phyloP scores from a whole-genome alignment of 2,797 vertebrate species.

The Cygnus olor region DNA sequence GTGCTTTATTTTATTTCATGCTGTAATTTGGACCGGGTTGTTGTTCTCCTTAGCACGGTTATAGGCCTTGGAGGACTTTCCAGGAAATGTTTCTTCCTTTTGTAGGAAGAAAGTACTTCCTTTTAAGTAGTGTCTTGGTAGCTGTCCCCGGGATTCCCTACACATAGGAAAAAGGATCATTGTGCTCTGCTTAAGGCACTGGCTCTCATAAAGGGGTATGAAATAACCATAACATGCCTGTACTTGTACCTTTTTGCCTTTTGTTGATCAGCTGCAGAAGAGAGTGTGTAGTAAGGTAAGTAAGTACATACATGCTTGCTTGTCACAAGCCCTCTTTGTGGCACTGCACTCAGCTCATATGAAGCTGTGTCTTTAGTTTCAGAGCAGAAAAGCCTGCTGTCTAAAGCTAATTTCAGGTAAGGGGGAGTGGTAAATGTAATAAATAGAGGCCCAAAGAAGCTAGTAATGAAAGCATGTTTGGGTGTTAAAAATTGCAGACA shows the following conservation, averaged over 20 bases:
- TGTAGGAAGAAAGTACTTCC: background rate
- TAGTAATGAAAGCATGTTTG: background rate
- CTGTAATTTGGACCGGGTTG: background rate
- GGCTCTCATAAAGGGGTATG: background rate
- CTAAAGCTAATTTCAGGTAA: background rate
- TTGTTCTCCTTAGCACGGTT: background rate
- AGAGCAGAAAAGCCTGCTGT: background rate
- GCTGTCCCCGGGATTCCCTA: background rate
- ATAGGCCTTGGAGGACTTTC: background rate
- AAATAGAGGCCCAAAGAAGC: background rate
- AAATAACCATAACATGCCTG: background rate
- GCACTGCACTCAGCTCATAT: background rate
- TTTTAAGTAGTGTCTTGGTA: background rate
- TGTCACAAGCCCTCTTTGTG: background rate
- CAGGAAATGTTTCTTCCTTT: background rate
- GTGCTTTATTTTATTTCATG: background rate
- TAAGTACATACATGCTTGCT: background rate
- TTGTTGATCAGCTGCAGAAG: background rate
- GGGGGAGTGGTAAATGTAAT: background rate
- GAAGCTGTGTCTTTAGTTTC: background rate
- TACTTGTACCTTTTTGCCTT: background rate
- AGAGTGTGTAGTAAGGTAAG: background rate
- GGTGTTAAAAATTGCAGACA: background rate
- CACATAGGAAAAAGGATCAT: rapidly evolving
- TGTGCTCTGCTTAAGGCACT: background rate